Percentiles rank a stretch among this genome's conserved stretches.
Evolutionary conservation across 2,113 vertebrate species (phyloP).

Genomic region (Andinoacara biseriatus): DNA sequence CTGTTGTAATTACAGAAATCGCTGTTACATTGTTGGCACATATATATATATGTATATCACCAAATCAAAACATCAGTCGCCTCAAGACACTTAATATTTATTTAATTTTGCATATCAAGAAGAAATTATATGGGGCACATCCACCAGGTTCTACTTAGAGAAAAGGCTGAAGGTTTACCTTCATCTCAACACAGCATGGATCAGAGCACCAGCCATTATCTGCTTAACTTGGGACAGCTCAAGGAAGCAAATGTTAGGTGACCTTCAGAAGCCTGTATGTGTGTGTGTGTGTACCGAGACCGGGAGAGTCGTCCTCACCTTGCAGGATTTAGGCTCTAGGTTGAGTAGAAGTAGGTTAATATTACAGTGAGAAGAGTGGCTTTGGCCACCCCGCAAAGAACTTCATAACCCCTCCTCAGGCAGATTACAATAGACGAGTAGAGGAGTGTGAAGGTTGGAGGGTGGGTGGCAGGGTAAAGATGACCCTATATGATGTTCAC

Average conservation of each 20-base stretch:
- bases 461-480: not conserved
- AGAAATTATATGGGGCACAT: not conserved
- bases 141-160: not conserved
- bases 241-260: not conserved
- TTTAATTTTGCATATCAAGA: conserved; percentile 2
- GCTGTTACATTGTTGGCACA: not conserved
- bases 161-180: conserved; percentile 17
- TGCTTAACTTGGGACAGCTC: conserved; percentile 39
- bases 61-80: too few species aligned
- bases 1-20: not conserved
- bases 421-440: conserved; percentile 39
- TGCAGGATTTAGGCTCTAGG: conserved; percentile 56
- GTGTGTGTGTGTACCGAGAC: conserved; percentile 26
- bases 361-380: conserved; percentile 48
- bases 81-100: too few species aligned
- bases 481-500: conserved; percentile 24
- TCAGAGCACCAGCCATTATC: conserved; percentile 35
- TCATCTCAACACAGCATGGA: not conserved
- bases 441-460: not conserved
- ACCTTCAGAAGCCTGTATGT: not conserved
- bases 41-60: too few species aligned
- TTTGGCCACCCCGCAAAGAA: conserved; percentile 46
- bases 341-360: conserved; percentile 59
- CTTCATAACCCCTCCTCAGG: conserved; percentile 45
- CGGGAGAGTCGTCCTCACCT: conserved; percentile 37